Evolutionary conservation across 2,113 vertebrate species (phyloP), one percentile per base, ranked within the genome.

Genomic region (Agelaius tricolor): DNA sequence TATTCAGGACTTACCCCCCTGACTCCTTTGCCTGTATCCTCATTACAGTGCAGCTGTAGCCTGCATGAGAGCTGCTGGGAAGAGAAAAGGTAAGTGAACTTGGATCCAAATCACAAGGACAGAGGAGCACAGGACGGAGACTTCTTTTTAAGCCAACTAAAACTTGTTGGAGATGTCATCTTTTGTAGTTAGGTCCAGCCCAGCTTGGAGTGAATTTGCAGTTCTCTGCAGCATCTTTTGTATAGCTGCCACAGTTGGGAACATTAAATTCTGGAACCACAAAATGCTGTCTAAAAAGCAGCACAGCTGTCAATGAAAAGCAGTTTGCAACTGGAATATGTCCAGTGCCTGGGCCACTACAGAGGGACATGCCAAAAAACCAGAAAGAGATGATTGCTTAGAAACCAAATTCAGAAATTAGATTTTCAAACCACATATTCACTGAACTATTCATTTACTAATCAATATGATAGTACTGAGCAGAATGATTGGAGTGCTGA

Each of bases 361-460:
- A 67, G 55, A 81, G 39, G 33, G 8, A 71, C 24, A 31, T 90
- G 91, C 71, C 84, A 91, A 91, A 94, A 76, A 76, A 33, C 0
- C 2, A 16, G 37, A 73, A 33, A 69, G 59, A 94, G 72, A 80
- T 77, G 72, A 93, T 74, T 82, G 68, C 55, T 80, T 83, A 80
- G 82, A 93, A 93, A 90, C 24, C 14, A 80, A 91, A 95, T 80
- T 74, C 87, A 91, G 76, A 95, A 96, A 94, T 95, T 58, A 88
- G 55, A 26, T 91, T 90, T 91, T 85, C 84, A 75, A 93, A 59
- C 54, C 30, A 30, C 57, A 24, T 69, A 71, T 69, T 94, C 76
- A 80, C 55, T 83, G 82, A 95, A 76, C 49, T 91, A 85, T 82
- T 94, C 35, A 93, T 95, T 96, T 87, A 49, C 47, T 43, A 85